Conservation (phyloP, 2,797 vertebrate genomes). For the Mus spretus region DNA sequence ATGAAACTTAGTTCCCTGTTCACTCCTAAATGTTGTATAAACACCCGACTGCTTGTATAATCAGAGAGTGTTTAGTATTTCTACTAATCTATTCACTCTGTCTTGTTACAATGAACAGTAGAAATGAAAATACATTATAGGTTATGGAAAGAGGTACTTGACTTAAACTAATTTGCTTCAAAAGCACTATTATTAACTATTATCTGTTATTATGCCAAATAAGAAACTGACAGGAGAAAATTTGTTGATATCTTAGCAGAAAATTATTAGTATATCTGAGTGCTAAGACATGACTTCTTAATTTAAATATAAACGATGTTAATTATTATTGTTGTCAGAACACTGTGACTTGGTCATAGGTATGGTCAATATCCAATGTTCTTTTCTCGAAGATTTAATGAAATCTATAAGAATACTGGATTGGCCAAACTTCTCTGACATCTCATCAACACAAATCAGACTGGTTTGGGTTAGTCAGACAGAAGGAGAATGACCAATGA, state of each 20-base stretch:
- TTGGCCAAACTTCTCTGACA: background rate
- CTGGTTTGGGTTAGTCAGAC: background rate
- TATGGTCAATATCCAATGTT: background rate
- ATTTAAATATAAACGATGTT: background rate
- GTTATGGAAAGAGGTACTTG: background rate
- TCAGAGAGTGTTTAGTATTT: background rate
- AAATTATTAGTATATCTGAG: background rate
- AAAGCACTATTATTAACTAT: background rate
- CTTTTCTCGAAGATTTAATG: background rate
- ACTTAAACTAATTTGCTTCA: background rate
- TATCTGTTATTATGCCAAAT: background rate
- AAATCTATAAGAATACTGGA: background rate
- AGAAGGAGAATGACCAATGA: background rate
- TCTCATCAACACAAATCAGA: background rate
- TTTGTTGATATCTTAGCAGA: background rate
- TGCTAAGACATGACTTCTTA: background rate
- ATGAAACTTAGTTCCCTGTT: background rate
- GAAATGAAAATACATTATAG: background rate
- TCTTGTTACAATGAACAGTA: background rate
- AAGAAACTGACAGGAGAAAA: background rate
- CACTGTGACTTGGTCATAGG: background rate
- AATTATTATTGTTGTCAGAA: too few relatives aligned
- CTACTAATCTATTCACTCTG: background rate
- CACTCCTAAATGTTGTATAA: background rate
- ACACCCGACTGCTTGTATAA: background rate